Evolutionary conservation across 2,888 invertebrate species (phyloP), one percentile per base, ranked within the genome.

Genomic region (Brachypalpus laphriformis): DNA sequence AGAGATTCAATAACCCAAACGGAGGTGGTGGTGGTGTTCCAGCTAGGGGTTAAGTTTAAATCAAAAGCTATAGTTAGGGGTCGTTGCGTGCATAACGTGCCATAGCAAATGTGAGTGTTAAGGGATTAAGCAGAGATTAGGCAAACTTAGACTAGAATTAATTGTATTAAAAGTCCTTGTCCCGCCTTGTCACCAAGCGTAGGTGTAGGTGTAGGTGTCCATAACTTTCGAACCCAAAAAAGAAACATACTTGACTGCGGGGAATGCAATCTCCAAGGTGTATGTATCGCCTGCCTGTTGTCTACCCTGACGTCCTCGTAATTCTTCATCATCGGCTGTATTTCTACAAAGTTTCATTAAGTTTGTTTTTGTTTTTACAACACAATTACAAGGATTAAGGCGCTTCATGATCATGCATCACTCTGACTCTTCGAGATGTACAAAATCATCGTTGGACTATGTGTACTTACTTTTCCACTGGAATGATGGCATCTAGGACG

Each of bases 191-290:
- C 47, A 75, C 76, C 56, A 86, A 82, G 72, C 76, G 51, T 54
- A 45, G 63, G 31, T 61, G 40, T 54, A 45, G 63, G 31, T 61
- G 40, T 71, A 57, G 34, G 34, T 56, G 40, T 63, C 18, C 51
- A 61, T 16, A 9, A 18, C 18, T 63, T 57, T 56, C 16, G 61
- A 61, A 71, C 42, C 20, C 57, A 31, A 57, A 31, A n/a, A 87
- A 65, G 78, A 81, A 89, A 94, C 94, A 96, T 96, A 97, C 97
- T 96, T 97, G 94, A 96, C 94, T 90, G 97, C 96, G 91, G 97
- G 97, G 95, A 97, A 97, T 91, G 97, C 95, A 92, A 98, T 96
- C 93, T 97, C 96, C 92, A 98, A 95, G 93, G 94, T 96, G 94
- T 98, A 98, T 89, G 97, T 97, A 93, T 97, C 97, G 88, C 92